Percentiles rank a stretch among this genome's conserved stretches.
Evolutionary conservation across 2,888 invertebrate species (phyloP).

Genomic region (Andrena bicolor): DNA sequence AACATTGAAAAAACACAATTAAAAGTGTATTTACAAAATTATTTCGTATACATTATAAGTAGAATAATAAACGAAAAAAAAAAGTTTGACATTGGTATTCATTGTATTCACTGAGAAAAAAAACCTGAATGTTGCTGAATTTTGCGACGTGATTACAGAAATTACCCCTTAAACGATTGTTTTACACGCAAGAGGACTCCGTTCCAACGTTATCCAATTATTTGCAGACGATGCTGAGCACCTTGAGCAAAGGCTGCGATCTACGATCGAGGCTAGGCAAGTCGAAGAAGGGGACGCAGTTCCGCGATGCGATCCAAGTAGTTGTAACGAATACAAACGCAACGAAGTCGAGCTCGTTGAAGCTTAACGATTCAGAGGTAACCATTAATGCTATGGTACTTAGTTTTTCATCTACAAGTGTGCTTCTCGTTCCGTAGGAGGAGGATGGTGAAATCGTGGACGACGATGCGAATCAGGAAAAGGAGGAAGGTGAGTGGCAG

Average conservation of each 20-base stretch:
- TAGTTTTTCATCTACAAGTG: not conserved
- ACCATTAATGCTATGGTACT: not conserved
- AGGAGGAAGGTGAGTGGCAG: constrained; percentile 67
- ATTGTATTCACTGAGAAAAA: too few relatives aligned
- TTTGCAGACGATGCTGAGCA: constrained; percentile 49
- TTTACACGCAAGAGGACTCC: not conserved
- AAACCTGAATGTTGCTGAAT: too few relatives aligned
- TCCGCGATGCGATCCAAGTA: constrained; percentile 80
- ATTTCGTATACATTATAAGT: too few relatives aligned
- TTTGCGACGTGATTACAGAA: too few relatives aligned
- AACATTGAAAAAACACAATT: too few relatives aligned
- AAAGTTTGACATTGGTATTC: too few relatives aligned
- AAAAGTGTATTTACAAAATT: too few relatives aligned
- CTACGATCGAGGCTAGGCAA: constrained; percentile 77
- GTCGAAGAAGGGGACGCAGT: constrained; percentile 63
- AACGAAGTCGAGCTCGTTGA: constrained; percentile 62
- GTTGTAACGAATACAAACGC: constrained; percentile 78
- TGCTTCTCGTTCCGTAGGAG: constrained; percentile 43
- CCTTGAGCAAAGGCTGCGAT: constrained; percentile 70
- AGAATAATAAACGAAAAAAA: too few relatives aligned
- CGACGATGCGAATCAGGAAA: constrained; percentile 36
- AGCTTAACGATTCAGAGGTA: constrained; percentile 73
- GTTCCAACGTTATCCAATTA: not conserved
- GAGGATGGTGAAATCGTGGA: constrained; percentile 72
- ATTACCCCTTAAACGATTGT: not conserved